Conservation (phyloP, 2,888 invertebrate genomes). For the Auanema sp. region DNA sequence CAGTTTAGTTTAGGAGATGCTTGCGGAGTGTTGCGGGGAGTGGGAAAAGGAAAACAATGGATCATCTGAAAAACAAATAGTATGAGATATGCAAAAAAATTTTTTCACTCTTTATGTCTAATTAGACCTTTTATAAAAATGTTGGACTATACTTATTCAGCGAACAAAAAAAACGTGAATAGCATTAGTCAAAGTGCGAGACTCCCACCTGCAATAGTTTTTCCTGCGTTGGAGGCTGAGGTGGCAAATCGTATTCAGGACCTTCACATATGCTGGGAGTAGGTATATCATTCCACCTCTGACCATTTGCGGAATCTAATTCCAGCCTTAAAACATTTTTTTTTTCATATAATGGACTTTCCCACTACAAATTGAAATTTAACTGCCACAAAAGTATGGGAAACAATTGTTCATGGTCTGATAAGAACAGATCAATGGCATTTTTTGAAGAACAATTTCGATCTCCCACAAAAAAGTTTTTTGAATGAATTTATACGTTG, state of each 20-base stretch:
- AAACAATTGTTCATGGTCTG: background rate
- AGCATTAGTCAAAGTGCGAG: no score
- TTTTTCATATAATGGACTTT: no score
- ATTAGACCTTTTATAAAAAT: background rate
- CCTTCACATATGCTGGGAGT: constrained; percentile 39
- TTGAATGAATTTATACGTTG: background rate
- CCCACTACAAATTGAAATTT: no score
- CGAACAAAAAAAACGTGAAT: no score
- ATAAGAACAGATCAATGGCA: background rate
- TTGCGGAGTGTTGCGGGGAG: constrained; percentile 29
- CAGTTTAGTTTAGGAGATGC: constrained; percentile 24
- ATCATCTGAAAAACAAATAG: constrained; percentile 50
- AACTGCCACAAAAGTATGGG: no score
- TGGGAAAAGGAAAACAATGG: constrained; percentile 58
- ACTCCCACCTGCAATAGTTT: constrained; percentile 36
- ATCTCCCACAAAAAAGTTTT: background rate
- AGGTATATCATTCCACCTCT: constrained; percentile 37
- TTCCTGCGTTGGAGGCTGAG: constrained; percentile 39
- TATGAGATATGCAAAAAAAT: background rate
- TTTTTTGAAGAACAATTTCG: constrained; percentile 1
- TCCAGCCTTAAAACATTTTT: constrained; percentile 2
- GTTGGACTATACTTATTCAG: background rate
- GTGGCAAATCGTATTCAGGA: constrained; percentile 30
- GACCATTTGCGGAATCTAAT: constrained; percentile 6
- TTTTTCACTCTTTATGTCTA: background rate